Base-by-base conservation (phyloP, 2,888 invertebrate genomes). In the Ellobium chinense region DNA sequence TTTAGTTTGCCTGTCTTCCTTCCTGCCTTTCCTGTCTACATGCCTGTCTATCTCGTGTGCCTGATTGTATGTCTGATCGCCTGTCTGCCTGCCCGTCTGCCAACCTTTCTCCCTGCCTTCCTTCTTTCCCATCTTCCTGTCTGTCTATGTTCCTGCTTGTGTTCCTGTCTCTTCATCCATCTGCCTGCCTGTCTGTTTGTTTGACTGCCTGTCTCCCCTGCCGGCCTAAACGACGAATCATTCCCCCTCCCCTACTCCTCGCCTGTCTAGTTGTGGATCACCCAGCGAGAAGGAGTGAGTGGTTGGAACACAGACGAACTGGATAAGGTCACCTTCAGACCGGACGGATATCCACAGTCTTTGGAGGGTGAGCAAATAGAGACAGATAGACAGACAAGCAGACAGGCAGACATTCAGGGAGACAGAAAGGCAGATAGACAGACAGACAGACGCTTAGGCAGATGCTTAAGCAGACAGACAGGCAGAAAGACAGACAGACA, bases 1-100 rank as follows among this genome's bases (percentile, higher is more conserved):
- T n/a, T 12, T 46, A 18, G 7, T 46, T 46, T 46, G 7, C 18
- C 9, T 46, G 46, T 46, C 46, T 46, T 46, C 46, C 18, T 46
- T 46, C 46, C 9, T 46, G 46, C 46, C 46, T 46, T 46, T 46
- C 46, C 7, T 46, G 46, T 46, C 18, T 46, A 46, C 46, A 7
- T 46, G 46, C 7, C 46, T 46, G 46, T 46, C 46, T 18, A 46
- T 46, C 9, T 46, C 46, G 46, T 80, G 73, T 12, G 83, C 84
- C 1, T 24, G 54, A 34, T 34, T 31, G 27, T 56, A 21, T 34
- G 31, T n/a, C 18, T 46, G 46, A 12, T 18, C 18, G 18, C 18
- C 46, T 46, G 18, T 46, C 46, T 46, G 18, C 18, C 46, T 46
- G 18, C 18, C 46, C 18, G 18, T 46, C 46, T 46, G 18, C 18